Conservation (phyloP, 2,113 vertebrate genomes). For the Proteles cristata region DNA sequence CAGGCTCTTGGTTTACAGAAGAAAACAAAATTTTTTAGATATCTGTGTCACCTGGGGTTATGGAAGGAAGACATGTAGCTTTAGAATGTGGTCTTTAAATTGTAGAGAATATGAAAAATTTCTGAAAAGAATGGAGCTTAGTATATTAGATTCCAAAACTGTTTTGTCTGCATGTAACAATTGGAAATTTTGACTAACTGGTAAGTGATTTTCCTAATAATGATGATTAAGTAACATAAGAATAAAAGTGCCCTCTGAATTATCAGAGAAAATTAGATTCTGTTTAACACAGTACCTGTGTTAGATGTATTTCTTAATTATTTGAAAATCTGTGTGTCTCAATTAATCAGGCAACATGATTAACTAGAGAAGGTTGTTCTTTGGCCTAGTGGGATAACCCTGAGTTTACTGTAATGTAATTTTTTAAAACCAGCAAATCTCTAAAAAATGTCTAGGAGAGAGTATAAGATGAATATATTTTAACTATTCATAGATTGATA, state of each 20-base stretch:
- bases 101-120: not conserved
- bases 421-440: not conserved
- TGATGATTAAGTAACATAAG: slow-evolving; percentile 34
- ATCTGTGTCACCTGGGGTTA: not conserved
- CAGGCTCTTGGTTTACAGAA: not conserved
- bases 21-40: not conserved
- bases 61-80: not conserved
- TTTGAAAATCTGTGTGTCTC: slow-evolving; percentile 48
- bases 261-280: slow-evolving; percentile 71
- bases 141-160: not conserved
- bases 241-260: slow-evolving; percentile 48
- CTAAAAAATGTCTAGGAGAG: slow-evolving; percentile 8
- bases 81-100: not conserved
- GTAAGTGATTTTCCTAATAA: slow-evolving; percentile 60
- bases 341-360: slow-evolving; percentile 29
- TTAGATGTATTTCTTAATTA: slow-evolving; percentile 64
- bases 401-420: not conserved
- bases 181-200: slow-evolving; percentile 54
- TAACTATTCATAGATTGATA: not conserved
- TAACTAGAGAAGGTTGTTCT: slow-evolving; percentile 7
- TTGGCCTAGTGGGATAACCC: not conserved
- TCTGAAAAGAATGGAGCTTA: not conserved
- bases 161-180: not conserved
- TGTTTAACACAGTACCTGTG: not conserved
- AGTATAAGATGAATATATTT: not conserved